These are phyloP conservation scores for Mus spretus DNA, from an alignment of 2,797 vertebrate genomes.

Conservation along the genomic window DNA sequence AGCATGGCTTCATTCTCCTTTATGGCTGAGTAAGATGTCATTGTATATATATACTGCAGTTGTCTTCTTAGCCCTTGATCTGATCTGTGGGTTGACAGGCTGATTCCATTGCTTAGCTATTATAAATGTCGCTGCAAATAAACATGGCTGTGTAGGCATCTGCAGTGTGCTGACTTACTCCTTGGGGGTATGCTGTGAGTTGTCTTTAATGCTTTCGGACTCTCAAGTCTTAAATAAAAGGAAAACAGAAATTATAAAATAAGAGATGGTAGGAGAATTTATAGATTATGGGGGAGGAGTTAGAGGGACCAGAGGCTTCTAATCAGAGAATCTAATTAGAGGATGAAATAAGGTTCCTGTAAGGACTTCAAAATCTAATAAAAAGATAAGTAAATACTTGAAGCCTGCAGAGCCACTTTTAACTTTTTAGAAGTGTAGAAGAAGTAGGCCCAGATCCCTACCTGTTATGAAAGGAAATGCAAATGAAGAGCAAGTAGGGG, in stretches of 20 bases:
- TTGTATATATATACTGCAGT: neutral
- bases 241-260: neutral
- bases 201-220: neutral
- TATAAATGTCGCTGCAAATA: neutral
- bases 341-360: neutral
- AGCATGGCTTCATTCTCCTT: neutral
- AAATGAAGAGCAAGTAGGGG: neutral
- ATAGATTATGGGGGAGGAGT: constrained; percentile 6
- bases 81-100: neutral
- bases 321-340: constrained; percentile 11
- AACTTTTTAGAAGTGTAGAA: neutral
- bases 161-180: neutral
- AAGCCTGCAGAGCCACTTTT: neutral
- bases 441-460: neutral
- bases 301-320: neutral
- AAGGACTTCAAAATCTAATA: constrained; percentile 32
- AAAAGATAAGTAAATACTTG: neutral
- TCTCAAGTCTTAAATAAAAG: neutral
- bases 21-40: neutral
- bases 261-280: constrained; percentile 15
- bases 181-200: neutral
- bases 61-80: neutral
- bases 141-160: neutral
- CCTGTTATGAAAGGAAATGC: neutral
- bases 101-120: neutral